Percentiles rank a stretch among this genome's conserved stretches.
These are phyloP conservation scores for Lasiurus borealis DNA, from an alignment of 2,113 vertebrate genomes.

Conservation along the genomic window DNA sequence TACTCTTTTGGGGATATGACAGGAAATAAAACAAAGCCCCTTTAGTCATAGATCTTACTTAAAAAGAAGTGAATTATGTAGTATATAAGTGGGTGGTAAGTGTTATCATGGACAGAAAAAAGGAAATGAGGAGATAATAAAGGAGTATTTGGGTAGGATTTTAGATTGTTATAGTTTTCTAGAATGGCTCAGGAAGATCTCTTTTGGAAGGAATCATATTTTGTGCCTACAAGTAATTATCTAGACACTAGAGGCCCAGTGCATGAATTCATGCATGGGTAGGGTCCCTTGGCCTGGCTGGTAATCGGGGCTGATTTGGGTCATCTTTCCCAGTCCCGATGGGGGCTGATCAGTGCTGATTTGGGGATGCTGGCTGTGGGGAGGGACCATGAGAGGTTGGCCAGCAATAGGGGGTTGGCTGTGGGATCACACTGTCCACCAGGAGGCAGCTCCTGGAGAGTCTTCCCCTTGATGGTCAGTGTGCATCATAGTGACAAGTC, in stretches of 20 bases:
- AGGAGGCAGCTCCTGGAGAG: no score
- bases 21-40: neutral
- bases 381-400: no score
- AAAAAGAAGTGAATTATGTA: neutral
- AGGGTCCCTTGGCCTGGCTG: no score
- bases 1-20: neutral
- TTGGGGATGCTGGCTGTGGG: no score
- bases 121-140: neutral
- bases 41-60: neutral
- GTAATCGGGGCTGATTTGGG: no score
- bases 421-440: no score
- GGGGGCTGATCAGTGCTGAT: no score
- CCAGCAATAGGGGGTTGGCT: no score
- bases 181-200: neutral
- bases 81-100: neutral
- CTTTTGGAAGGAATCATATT: neutral
- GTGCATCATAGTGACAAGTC: no score
- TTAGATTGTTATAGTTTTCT: neutral
- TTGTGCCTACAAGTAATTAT: conserved; percentile 20
- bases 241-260: neutral
- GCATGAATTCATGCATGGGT: no score
- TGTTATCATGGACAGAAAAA: neutral
- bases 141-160: neutral
- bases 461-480: no score
- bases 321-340: no score